Evolutionary conservation across 2,888 invertebrate genomes (phyloP).

Genomic region (Adelphocoris suturalis): DNA sequence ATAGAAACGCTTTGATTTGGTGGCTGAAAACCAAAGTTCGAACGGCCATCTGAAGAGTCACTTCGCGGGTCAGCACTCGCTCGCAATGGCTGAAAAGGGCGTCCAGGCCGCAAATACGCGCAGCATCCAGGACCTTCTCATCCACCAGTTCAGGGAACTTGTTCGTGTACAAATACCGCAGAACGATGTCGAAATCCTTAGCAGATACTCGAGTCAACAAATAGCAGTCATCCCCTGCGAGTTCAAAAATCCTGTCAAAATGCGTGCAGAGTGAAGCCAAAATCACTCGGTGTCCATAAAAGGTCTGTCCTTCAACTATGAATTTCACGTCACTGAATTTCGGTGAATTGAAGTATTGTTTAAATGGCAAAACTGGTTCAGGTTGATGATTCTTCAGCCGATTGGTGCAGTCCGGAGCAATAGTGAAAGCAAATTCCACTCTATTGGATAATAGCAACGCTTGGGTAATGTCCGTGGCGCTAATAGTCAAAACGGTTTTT

Average conservation of each 20-base stretch:
- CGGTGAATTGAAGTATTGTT: neutral
- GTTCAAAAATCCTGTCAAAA: neutral
- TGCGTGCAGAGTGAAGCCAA: constrained; percentile 5
- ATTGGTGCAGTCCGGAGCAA: neutral
- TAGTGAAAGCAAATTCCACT: neutral
- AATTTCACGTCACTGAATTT: constrained; percentile 7
- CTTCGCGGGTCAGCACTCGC: neutral
- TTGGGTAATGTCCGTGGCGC: neutral
- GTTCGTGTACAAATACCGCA: constrained; percentile 17
- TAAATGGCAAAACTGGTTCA: neutral
- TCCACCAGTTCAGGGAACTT: neutral
- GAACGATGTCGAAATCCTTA: neutral
- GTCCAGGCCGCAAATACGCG: neutral
- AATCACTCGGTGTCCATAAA: neutral
- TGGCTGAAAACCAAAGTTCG: neutral
- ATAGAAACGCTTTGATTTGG: neutral
- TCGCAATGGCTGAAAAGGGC: neutral
- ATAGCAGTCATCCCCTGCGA: neutral
- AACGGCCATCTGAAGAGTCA: neutral
- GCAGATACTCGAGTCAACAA: neutral
- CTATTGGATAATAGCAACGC: neutral
- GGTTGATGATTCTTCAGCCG: neutral
- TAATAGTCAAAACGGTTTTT: neutral
- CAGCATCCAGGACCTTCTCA: neutral
- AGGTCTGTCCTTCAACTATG: neutral